Conservation (phyloP, 2,113 vertebrate genomes). For the Anarhynchus alexandrinus region DNA sequence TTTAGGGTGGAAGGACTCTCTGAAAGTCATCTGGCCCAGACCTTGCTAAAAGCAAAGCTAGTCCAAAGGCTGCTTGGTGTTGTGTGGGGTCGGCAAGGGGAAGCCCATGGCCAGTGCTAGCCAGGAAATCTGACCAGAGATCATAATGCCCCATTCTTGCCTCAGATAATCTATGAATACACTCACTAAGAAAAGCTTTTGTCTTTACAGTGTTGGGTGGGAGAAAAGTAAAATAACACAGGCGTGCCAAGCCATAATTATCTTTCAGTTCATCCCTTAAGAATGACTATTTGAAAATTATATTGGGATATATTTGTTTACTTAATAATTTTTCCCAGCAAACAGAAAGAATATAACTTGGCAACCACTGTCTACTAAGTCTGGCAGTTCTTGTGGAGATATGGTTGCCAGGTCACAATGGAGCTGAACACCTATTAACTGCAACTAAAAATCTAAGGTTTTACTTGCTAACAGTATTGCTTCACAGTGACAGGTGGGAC, state of each 20-base stretch:
- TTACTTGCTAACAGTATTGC: not conserved
- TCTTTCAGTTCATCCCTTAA: not conserved
- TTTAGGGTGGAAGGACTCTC: not conserved
- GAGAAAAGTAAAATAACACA: constrained; percentile 2
- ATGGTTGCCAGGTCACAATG: not conserved
- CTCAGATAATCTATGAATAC: not conserved
- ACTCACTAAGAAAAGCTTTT: not conserved
- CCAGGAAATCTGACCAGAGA: not conserved
- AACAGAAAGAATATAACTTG: not conserved
- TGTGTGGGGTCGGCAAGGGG: not conserved
- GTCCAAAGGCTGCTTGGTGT: not conserved
- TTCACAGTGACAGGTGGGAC: not conserved
- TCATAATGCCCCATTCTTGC: not conserved
- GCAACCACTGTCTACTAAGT: not conserved
- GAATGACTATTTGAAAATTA: not conserved
- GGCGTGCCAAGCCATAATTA: not conserved
- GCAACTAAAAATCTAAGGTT: not conserved
- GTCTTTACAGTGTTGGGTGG: not conserved
- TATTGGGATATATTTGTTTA: not conserved
- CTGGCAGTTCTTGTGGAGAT: not conserved
- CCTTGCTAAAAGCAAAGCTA: not conserved
- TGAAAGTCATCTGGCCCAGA: not conserved
- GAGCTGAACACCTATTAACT: not conserved
- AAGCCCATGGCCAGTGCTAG: not conserved
- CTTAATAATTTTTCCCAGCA: not conserved